Conservation (phyloP, 2,113 vertebrate genomes). For the Sceloporus undulatus region DNA sequence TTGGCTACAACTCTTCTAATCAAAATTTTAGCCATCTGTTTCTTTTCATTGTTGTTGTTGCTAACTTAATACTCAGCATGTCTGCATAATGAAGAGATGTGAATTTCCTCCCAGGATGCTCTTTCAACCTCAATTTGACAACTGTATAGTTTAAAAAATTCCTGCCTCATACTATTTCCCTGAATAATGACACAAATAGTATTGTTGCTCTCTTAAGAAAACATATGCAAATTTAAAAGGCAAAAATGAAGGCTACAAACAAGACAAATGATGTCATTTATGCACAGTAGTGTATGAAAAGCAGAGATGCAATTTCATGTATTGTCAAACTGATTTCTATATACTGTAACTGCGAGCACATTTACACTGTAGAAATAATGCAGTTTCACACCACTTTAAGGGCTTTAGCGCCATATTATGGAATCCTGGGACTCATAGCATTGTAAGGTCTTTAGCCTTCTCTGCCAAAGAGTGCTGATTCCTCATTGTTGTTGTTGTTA, state of each 20-base stretch:
- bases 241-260: constrained; percentile 51
- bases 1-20: constrained; percentile 48
- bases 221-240: constrained; percentile 37
- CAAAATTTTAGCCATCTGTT: constrained; percentile 72
- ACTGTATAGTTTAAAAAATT: constrained; percentile 55
- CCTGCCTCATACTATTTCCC: constrained; percentile 55
- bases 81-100: constrained; percentile 72
- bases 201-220: constrained; percentile 49
- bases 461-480: too few species aligned
- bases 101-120: constrained; percentile 53
- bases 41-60: constrained; percentile 64
- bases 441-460: too few species aligned
- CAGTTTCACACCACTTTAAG: too few species aligned
- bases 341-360: background rate
- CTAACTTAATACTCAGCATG: constrained; percentile 58
- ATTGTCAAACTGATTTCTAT: background rate
- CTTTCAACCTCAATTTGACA: constrained; percentile 67
- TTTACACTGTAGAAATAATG: too few species aligned
- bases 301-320: background rate
- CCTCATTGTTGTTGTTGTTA: too few species aligned
- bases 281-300: background rate
- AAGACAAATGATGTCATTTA: constrained; percentile 47
- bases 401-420: too few species aligned
- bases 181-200: constrained; percentile 52
- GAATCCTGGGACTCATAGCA: too few species aligned